Evolutionary conservation across 1,140 invertebrate genomes (phyloP), one percentile per base, ranked within the genome.

Genomic region (Antheraea mylitta): DNA sequence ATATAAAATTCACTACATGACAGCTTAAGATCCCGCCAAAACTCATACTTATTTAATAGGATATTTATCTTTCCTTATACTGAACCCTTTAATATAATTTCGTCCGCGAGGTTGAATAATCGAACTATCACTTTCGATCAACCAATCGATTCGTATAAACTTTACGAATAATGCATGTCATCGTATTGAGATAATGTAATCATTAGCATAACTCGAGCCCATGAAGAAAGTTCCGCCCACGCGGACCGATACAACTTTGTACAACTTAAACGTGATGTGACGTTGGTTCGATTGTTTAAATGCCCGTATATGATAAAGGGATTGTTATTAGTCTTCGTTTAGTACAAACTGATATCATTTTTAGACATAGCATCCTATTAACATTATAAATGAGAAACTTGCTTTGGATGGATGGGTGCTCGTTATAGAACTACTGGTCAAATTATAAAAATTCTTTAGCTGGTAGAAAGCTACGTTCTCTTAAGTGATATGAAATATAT

Each of bases 131-230:
- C 45, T 53, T 53, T 53, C 45, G 16, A 53, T 53, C 45, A 13
- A 53, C 45, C 45, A 1, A 53, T 53, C 16, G 16, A 53, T 53
- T 53, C 45, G 45, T 53, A 53, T 53, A 53, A 53, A 53, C 45
- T 53, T 61, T 30, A 61, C 30, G 64, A 68, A 72, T 78, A 76
- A 71, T 78, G 68, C 72, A 68, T 66, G 74, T 82, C 81, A 85
- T 77, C 71, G 69, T 74, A 30, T 61, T 22, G 60, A 22, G 68
- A 65, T 67, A 70, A 76, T 59, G 67, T 77, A 69, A 78, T 70
- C 64, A 79, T 80, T 85, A 79, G 75, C 79, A 82, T 83, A 67
- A 79, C 64, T 67, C 62, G 74, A 53, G 71, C 69, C 64, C 68
- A 73, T 62, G 66, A 73, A 72, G 72, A 78, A 76, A 80, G 75